Percentiles rank a stretch among this genome's conserved stretches.
phyloP scores from a whole-genome alignment of 2,888 invertebrate genomes.

The Meiosimyza decipiens region DNA sequence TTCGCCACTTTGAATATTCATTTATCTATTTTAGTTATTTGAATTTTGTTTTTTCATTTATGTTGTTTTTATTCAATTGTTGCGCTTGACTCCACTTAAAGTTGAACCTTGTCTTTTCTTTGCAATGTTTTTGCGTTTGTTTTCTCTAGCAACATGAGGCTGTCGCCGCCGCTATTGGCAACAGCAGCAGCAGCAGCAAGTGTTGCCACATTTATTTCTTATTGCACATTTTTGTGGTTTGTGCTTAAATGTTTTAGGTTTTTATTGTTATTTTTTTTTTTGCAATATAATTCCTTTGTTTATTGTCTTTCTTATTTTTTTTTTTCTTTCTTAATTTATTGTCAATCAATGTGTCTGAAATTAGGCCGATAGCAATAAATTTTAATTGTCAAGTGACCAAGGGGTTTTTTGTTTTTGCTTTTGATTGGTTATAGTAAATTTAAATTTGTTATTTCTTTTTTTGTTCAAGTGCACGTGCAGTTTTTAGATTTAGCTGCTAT shows the following conservation, averaged over 20 bases:
- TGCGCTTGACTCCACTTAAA: too few relatives aligned
- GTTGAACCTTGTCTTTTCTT: too few relatives aligned
- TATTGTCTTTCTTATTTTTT: background rate
- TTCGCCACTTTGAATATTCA: too few relatives aligned
- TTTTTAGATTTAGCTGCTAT: background rate
- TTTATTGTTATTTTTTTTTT: slow-evolving; percentile 1
- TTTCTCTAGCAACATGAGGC: background rate
- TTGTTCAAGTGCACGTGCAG: too few relatives aligned
- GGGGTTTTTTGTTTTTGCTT: background rate
- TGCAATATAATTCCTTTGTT: background rate
- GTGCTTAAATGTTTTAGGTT: background rate
- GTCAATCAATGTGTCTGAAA: slow-evolving; percentile 13
- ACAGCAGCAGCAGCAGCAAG: background rate
- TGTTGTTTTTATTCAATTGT: too few relatives aligned
- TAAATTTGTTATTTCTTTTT: too few relatives aligned
- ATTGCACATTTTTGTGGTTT: background rate
- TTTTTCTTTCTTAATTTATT: background rate
- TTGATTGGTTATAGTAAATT: background rate
- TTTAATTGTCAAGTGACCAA: background rate
- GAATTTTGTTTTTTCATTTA: too few relatives aligned
- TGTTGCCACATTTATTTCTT: background rate
- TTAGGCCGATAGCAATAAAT: background rate
- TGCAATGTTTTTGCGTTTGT: too few relatives aligned
- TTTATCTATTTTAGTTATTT: too few relatives aligned
- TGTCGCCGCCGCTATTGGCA: background rate